phyloP scores from a whole-genome alignment of 37 sponge, comb jelly and placozoan genomes.

The Lycopodina hypogea region DNA sequence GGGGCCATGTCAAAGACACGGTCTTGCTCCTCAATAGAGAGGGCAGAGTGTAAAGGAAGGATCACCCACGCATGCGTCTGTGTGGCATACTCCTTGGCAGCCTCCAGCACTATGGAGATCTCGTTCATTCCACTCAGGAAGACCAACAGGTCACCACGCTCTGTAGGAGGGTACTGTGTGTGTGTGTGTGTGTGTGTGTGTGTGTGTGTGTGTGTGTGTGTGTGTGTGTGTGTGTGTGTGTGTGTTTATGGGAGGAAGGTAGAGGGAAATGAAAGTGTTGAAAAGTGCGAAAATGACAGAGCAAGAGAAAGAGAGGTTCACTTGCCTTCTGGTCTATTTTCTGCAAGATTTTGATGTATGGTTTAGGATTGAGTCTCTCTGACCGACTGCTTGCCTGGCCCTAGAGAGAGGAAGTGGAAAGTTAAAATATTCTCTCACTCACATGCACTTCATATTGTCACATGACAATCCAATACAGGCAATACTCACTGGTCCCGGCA shows the following conservation, averaged over 20 bases:
- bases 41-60: slow-evolving; percentile 88
- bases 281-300: not conserved
- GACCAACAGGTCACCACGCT: slow-evolving; percentile 89
- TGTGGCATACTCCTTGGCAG: slow-evolving; percentile 72
- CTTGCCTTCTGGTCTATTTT: slow-evolving; percentile 79
- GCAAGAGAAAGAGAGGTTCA: not conserved
- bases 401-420: not conserved
- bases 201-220: not conserved
- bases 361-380: slow-evolving; percentile 68
- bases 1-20: slow-evolving; percentile 89
- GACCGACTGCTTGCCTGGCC: not conserved
- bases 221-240: not conserved
- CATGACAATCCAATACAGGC: not conserved
- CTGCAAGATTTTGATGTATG: slow-evolving; percentile 82
- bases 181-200: too few species aligned
- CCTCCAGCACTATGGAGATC: slow-evolving; percentile 76
- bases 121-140: slow-evolving; percentile 93
- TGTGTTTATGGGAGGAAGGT: too few species aligned
- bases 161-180: slow-evolving; percentile 70
- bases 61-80: slow-evolving; percentile 76
- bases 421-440: not conserved
- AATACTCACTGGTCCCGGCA: slow-evolving; percentile 5
- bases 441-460: not conserved
- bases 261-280: too few species aligned
- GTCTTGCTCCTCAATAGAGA: slow-evolving; percentile 93